Base-by-base conservation (phyloP, 2,797 vertebrate genomes). In the Spinibarbus caldwelli region DNA sequence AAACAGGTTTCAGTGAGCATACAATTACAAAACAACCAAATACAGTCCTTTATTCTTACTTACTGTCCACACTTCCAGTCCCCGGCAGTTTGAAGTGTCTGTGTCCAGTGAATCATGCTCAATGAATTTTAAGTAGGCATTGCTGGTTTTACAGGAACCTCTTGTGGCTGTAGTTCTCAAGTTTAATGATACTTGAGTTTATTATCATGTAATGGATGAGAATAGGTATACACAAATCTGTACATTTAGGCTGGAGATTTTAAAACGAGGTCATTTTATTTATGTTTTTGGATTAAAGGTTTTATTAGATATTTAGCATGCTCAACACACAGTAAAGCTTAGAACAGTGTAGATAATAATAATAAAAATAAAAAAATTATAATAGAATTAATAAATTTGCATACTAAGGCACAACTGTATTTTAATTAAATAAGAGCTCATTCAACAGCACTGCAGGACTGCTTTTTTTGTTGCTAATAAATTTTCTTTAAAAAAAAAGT, bases 1-100 rank as follows among this genome's bases (percentile, higher is more conserved):
- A 90, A 91, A 91, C 93, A 89, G 92, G 93, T 92, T 93, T 81
- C 57, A 87, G 47, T 59, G 62, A 17, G 31, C 43, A 73, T 64
- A 31, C 77, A 76, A 49, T 80, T 67, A 52, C 76, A 59, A 66
- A 79, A 83, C 73, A 78, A 84, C 14, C 76, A 57, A 78, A 68
- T 57, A 36, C 75, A 34, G 52, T 73, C 34, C 21, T 72, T 38
- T 89, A 87, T 89, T 89, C 86, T 34, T 71, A 45, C 86, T 91
- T 92, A 91, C 91, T 91, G 72, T 88, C 82, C 85, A 87, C 85
- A 80, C 78, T 87, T 89, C 82, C 84, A 83, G 88, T 29, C 52
- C 83, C 49, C 1, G 17, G 67, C 77, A 62, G 23, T 62, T 23
- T 80, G 67, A 70, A 71, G 29, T 47, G 66, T 62, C 26, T 54